Conservation (phyloP, 2,888 invertebrate species). For the Ichneumon xanthorius region DNA sequence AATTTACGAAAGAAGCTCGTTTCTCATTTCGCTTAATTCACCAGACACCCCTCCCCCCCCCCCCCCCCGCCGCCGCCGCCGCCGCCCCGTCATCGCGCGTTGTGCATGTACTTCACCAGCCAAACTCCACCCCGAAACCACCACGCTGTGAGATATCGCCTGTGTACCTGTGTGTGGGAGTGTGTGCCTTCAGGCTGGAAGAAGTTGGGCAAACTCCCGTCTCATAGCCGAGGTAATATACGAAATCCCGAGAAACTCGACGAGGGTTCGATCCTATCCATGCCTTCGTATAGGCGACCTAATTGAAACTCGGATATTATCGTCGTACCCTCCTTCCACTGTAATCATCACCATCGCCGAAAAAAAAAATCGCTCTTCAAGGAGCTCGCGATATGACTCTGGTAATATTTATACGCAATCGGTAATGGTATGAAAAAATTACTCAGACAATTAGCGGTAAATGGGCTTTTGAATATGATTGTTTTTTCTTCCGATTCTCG, state of each 20-base stretch:
- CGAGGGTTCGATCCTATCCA: constrained; percentile 44
- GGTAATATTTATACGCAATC: not conserved
- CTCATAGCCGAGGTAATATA: constrained; percentile 17
- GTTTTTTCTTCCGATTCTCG: not conserved
- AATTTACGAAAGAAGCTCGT: constrained; percentile 82
- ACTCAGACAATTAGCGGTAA: not conserved
- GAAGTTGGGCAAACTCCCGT: constrained; percentile 56
- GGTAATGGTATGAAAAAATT: not conserved
- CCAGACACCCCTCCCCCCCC: not conserved
- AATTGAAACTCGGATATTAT: constrained; percentile 47
- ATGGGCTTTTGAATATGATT: not conserved
- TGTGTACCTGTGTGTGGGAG: not conserved
- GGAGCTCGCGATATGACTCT: not conserved
- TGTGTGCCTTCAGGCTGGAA: constrained; percentile 33
- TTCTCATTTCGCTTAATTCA: constrained; percentile 79
- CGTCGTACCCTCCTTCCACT: constrained; percentile 18
- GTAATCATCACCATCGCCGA: not conserved
- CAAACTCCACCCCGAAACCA: constrained; percentile 1
- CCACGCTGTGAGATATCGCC: constrained; percentile 39
- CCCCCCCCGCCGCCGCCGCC: constrained; percentile 1
- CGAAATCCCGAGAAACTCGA: constrained; percentile 48
- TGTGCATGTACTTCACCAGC: constrained; percentile 40
- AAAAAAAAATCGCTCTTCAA: not conserved
- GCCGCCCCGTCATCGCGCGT: constrained; percentile 61
- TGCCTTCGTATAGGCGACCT: constrained; percentile 9